Percentiles rank a stretch among this genome's conserved stretches.
Conservation (phyloP, 1,140 invertebrate species). For the Trichonephila clavipes region DNA sequence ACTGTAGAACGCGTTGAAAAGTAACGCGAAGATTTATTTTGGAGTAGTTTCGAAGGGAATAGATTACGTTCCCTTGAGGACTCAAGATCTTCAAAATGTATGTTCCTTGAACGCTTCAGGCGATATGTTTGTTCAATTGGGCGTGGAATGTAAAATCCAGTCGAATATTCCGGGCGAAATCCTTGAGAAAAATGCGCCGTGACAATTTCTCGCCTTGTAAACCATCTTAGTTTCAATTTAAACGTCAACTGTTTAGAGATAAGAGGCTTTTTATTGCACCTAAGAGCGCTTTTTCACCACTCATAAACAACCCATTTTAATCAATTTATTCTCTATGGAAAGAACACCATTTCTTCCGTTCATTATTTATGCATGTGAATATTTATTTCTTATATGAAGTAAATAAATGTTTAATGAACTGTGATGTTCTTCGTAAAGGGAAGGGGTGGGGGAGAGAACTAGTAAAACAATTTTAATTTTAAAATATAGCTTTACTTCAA, state of each 20-base stretch:
- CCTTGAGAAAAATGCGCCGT: neutral
- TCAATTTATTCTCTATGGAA: too few species aligned
- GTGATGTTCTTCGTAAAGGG: too few species aligned
- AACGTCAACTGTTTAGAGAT: constrained; percentile 30
- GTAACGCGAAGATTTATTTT: constrained; percentile 35
- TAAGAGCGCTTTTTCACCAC: neutral
- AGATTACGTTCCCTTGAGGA: constrained; percentile 39
- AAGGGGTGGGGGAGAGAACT: too few species aligned
- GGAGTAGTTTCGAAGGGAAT: constrained; percentile 48
- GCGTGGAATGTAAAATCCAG: constrained; percentile 1
- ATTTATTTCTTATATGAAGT: too few species aligned
- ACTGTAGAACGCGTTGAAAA: neutral
- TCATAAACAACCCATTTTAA: too few species aligned
- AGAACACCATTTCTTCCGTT: too few species aligned
- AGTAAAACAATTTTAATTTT: too few species aligned
- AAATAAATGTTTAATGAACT: too few species aligned
- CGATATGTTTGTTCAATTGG: neutral
- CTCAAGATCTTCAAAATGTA: neutral
- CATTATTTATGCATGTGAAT: too few species aligned
- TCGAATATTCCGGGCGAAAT: neutral
- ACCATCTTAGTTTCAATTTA: constrained; percentile 61
- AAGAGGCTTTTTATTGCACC: constrained; percentile 5
- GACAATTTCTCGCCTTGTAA: constrained; percentile 14
- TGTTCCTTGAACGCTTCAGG: neutral
- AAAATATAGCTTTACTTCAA: too few species aligned